These are phyloP conservation scores for Thalassoma bifasciatum DNA, from an alignment of 2,113 vertebrate genomes.

Conservation along the genomic window DNA sequence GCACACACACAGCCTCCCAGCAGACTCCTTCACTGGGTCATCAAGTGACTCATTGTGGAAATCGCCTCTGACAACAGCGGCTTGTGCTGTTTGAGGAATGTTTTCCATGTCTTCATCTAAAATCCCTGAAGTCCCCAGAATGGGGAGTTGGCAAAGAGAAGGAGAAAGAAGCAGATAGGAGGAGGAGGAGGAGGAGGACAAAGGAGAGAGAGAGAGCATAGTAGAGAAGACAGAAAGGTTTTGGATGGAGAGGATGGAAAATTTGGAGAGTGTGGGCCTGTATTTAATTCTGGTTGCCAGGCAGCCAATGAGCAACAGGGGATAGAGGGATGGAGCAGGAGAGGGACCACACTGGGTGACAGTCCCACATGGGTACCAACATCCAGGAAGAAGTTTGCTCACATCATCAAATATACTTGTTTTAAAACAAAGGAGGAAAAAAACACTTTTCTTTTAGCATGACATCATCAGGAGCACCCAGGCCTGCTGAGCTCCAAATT, in stretches of 20 bases:
- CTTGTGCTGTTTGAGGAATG: slow-evolving; percentile 78
- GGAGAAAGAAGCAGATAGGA: slow-evolving; percentile 27
- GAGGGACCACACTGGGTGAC: slow-evolving; percentile 71
- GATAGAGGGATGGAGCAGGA: slow-evolving; percentile 68
- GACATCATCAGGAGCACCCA: slow-evolving; percentile 31
- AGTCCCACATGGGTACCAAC: slow-evolving; percentile 30
- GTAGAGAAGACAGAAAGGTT: slow-evolving; percentile 71
- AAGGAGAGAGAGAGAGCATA: slow-evolving; percentile 32
- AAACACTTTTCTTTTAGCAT: slow-evolving; percentile 31
- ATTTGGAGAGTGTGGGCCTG: slow-evolving; percentile 79
- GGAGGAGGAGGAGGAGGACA: no score
- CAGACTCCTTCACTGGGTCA: slow-evolving; percentile 65
- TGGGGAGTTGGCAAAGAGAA: slow-evolving; percentile 67
- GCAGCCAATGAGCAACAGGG: slow-evolving; percentile 81
- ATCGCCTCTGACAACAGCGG: slow-evolving; percentile 78
- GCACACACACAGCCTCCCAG: slow-evolving; percentile 52
- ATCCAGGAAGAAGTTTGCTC: slow-evolving; percentile 11
- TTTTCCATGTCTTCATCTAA: slow-evolving; percentile 85
- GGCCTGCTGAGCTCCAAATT: slow-evolving; percentile 5
- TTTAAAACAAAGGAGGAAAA: slow-evolving; percentile 2
- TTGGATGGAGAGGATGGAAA: slow-evolving; percentile 84
- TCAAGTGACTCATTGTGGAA: slow-evolving; percentile 81
- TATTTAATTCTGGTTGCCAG: slow-evolving; percentile 84
- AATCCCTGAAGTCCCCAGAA: slow-evolving; percentile 77
- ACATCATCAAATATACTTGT: background rate